Evolutionary conservation across 2,113 vertebrate species (phyloP).

Genomic region (Mesembrinibis cayennensis): DNA sequence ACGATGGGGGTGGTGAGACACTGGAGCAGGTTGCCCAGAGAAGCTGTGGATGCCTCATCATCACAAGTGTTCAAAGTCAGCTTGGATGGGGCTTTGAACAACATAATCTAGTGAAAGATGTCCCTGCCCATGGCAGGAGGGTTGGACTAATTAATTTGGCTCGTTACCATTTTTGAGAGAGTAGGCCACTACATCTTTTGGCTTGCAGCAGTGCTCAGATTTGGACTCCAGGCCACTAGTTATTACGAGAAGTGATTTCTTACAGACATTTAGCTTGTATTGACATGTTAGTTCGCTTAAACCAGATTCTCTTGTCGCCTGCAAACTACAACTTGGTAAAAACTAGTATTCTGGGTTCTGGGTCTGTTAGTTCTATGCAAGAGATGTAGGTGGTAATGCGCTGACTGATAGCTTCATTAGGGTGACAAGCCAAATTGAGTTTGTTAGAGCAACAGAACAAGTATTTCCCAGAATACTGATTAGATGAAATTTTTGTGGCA

Average conservation of each 20-base stretch:
- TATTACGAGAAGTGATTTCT: not conserved
- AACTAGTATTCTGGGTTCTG: not conserved
- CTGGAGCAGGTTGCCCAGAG: not conserved
- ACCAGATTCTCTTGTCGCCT: rapidly evolving
- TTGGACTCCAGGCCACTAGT: not conserved
- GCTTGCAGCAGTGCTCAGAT: not conserved
- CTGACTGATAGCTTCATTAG: not conserved
- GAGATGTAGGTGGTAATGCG: not conserved
- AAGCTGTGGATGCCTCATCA: not conserved
- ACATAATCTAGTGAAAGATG: not conserved
- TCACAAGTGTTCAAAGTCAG: not conserved
- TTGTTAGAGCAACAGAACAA: not conserved
- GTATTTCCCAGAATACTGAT: not conserved
- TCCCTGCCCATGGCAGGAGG: not conserved
- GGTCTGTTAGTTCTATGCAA: not conserved
- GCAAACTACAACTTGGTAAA: not conserved
- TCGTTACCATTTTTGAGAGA: not conserved
- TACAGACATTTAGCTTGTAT: not conserved
- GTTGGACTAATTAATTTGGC: not conserved
- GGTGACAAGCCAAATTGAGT: not conserved
- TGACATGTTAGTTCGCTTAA: not conserved
- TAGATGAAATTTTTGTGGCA: not conserved
- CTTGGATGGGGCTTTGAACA: not conserved
- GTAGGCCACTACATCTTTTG: not conserved
- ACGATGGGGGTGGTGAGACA: not conserved